Base-by-base conservation (phyloP, 64 coral and sea anemone genomes). In the Montipora capricornis region DNA sequence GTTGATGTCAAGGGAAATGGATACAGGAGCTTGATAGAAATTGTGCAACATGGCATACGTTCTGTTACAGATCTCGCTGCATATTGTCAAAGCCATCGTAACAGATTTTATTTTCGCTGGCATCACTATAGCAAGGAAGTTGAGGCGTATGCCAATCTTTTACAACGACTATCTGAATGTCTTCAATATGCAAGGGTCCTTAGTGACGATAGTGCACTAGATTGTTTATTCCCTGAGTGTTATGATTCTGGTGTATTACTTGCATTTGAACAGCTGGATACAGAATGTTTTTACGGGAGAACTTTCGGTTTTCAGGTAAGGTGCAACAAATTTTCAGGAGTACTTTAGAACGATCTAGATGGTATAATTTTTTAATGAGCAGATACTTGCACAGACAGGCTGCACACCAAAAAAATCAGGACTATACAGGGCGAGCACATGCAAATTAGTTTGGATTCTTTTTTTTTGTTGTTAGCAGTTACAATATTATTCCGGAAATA, bases 221-320 rank as follows among this genome's bases (percentile, higher is more conserved):
- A 82, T 6, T 48, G 94, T 22, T 90, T 99, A 19, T 96, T 99
- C 24, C 95, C 98, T 2, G 87, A 96, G 76, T 74, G 71, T 53
- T 94, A 92, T 85, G 98, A 99, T 68, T 90, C 98, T 7, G 80
- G 87, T 59, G 76, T 94, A 4, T 90, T 99, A 92, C 62, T 96
- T 2, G 95, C 96, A 84, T 89, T 80, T 44, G 95, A 99, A n/a
- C 62, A 91, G 44, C 37, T 99, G 29, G 95, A 99, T 80, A 96
- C 92, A 88, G 98, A 99, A 17, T 99, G 98, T 20, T 99, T 99
- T 60, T 99, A 99, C 77, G 98, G 95, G 0, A 91, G 98, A 61
- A 91, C 95, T 2, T 82, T 99, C 8, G 98, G 98, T 46, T 99
- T 99, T 92, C 98, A 99, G 92, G 98, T 99, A 70, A 93, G 84